Evolutionary conservation across 2,888 invertebrate genomes (phyloP).

Genomic region (Nebria brevicollis): DNA sequence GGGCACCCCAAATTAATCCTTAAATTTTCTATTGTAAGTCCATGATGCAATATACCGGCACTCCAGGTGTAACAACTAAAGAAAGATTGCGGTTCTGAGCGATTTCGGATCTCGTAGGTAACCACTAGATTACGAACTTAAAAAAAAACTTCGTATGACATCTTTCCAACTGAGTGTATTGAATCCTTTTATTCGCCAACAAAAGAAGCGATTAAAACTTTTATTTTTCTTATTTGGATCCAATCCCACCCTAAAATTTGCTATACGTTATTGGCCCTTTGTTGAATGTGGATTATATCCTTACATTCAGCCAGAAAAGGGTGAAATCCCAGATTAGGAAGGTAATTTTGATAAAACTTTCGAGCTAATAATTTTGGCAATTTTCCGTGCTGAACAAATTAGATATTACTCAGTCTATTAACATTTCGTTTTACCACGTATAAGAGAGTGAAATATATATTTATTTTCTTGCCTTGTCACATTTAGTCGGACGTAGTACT

Average conservation of each 20-base stretch:
- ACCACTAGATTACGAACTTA: neutral
- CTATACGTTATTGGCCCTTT: neutral
- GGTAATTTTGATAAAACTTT: neutral
- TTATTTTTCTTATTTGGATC: conserved; percentile 30
- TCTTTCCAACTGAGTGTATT: conserved; percentile 43
- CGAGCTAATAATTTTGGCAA: neutral
- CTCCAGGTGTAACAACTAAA: conserved; percentile 1
- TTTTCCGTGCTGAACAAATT: too few relatives aligned
- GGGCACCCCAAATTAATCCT: neutral
- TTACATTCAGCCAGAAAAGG: neutral
- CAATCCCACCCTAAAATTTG: neutral
- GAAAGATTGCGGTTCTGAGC: neutral
- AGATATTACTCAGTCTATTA: too few relatives aligned
- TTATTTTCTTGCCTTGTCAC: neutral
- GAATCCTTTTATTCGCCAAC: conserved; percentile 48
- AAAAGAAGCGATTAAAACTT: conserved; percentile 44
- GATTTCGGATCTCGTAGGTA: neutral
- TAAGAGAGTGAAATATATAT: too few relatives aligned
- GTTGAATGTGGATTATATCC: neutral
- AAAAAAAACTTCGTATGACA: conserved; percentile 4
- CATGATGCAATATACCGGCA: neutral
- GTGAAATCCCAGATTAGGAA: conserved; percentile 1
- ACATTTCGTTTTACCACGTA: too few relatives aligned
- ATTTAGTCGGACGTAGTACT: neutral
- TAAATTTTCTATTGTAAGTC: neutral